These are phyloP conservation scores for Listronotus bonariensis DNA, from an alignment of 1,140 invertebrate genomes.

Conservation along the genomic window DNA sequence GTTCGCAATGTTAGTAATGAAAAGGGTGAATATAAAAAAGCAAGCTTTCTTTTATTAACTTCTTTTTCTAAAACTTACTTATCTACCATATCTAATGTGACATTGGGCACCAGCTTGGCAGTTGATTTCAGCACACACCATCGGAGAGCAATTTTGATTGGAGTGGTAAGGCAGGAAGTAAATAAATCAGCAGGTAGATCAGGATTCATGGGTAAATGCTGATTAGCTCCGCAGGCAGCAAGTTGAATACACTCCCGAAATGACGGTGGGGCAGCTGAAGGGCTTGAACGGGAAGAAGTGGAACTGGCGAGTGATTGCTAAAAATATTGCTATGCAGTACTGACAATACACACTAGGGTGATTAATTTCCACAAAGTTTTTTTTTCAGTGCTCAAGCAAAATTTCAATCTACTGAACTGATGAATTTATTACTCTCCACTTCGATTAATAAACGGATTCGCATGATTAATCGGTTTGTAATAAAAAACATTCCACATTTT, in stretches of 20 bases:
- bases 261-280: constrained; percentile 56
- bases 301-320: constrained; percentile 18
- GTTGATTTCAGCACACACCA: constrained; percentile 90
- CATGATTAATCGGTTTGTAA: no score
- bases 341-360: neutral
- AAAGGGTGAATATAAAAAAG: no score
- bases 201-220: constrained; percentile 96
- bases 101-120: constrained; percentile 77
- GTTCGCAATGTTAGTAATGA: no score
- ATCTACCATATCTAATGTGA: constrained; percentile 85
- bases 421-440: no score
- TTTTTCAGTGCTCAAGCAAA: no score
- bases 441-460: no score
- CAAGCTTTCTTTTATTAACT: no score
- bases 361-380: no score
- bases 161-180: constrained; percentile 96
- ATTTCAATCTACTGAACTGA: no score
- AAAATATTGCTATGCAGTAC: neutral
- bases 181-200: constrained; percentile 99
- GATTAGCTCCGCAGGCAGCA: constrained; percentile 89
- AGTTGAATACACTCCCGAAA: constrained; percentile 95
- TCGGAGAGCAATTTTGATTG: constrained; percentile 93
- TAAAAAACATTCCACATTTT: no score
- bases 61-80: constrained; percentile 72
- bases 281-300: constrained; percentile 18